Base-by-base conservation (phyloP, 1,140 invertebrate genomes). In the Zaprionus lachaisei region DNA sequence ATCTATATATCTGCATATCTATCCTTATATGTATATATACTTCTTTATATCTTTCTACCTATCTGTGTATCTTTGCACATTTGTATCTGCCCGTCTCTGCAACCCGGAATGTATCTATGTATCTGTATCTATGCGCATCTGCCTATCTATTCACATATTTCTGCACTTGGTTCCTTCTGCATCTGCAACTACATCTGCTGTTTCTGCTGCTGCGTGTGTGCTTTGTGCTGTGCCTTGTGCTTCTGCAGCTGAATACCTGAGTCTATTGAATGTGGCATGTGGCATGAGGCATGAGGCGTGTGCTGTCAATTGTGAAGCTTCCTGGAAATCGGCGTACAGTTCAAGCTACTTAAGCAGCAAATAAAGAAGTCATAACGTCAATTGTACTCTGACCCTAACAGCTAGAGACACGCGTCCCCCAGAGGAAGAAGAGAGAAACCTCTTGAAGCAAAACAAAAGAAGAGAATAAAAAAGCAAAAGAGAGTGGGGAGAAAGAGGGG, bases 361-460 rank as follows among this genome's bases (percentile, higher is more conserved):
- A 41, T 17, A 41, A 62, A 22, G 63, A 66, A 65, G 58, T 57
- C 38, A 66, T 63, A 69, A 62, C 17, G 37, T 62, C 51, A n/a
- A 3, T 57, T 15, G 34, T 57, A 67, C 66, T 69, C 66, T 75
- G 72, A 75, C 72, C 64, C 72, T 62, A 17, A 34, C 24, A 38
- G 37, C 12, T n/a, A 41, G 3, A 62, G 65, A 75, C 66, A 75
- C 72, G 65, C 56, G 71, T 49, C 57, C 58, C 15, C 55, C 38
- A 15, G 5, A 44, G n/a, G 37, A 57, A 72, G 77, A 64, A 17
- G 26, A 47, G 70, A 80, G 68, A 80, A 75, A 82, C 65, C 82
- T 85, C 83, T 85, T 86, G 66, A 77, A 87, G 83, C 83, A 83
- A 79, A 70, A 82, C 83, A 75, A 47, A 56, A 17, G 41, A 31